phyloP scores from a whole-genome alignment of 2,888 invertebrate species.

The Zele albiditarsus region DNA sequence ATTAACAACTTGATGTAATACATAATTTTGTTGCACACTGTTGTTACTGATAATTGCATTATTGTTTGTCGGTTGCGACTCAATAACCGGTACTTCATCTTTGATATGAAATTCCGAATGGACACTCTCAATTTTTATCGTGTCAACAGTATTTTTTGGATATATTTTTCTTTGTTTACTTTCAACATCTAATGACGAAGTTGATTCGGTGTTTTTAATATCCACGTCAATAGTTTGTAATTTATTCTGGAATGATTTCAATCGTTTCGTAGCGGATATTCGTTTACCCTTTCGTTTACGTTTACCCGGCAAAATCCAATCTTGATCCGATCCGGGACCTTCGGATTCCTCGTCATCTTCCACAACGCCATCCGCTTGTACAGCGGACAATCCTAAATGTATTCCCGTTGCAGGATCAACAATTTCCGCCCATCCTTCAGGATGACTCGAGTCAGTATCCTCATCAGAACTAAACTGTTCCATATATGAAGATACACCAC shows the following conservation, averaged over 20 bases:
- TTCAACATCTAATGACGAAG: neutral
- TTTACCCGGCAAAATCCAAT: slow-evolving; percentile 69
- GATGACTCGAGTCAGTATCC: slow-evolving; percentile 59
- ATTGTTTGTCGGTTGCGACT: slow-evolving; percentile 44
- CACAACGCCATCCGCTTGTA: slow-evolving; percentile 54
- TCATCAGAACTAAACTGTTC: slow-evolving; percentile 68
- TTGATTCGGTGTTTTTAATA: slow-evolving; percentile 1
- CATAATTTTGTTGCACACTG: slow-evolving; percentile 56
- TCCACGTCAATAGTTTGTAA: slow-evolving; percentile 52
- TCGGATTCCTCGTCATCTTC: slow-evolving; percentile 56
- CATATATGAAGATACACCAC: slow-evolving; percentile 68
- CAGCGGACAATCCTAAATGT: slow-evolving; percentile 55
- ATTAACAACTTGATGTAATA: slow-evolving; percentile 49
- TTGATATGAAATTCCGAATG: slow-evolving; percentile 69
- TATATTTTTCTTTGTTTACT: neutral
- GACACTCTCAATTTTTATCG: slow-evolving; percentile 54
- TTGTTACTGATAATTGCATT: slow-evolving; percentile 12
- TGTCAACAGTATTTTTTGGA: slow-evolving; percentile 21
- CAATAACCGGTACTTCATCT: slow-evolving; percentile 64
- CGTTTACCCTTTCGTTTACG: slow-evolving; percentile 69
- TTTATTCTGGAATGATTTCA: slow-evolving; percentile 61
- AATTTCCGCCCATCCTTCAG: slow-evolving; percentile 67
- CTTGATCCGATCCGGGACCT: slow-evolving; percentile 68
- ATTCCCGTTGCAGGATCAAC: slow-evolving; percentile 59
- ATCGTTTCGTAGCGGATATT: slow-evolving; percentile 61